Base-by-base conservation (phyloP, 2,888 invertebrate species). In the Acheta domesticus region DNA sequence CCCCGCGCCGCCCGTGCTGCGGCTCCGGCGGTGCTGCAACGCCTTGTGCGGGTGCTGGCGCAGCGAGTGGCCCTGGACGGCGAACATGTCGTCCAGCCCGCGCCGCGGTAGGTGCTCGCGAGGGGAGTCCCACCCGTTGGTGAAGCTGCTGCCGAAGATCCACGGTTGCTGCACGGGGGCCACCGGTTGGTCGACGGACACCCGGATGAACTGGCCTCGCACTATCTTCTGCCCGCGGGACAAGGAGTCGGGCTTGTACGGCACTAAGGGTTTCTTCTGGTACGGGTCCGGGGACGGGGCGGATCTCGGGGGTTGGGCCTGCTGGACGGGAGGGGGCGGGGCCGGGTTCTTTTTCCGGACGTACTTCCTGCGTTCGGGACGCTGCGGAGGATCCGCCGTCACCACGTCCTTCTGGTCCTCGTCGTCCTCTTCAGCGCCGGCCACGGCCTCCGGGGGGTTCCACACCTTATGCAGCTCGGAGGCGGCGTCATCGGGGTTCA, bases 191-290 rank as follows among this genome's bases (percentile, higher is more conserved):
- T 81, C 81, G 11, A 83, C 83, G 8, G 81, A 80, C 12, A 88
- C 87, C 49, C 87, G 83, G 0, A 88, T 87, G 80, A 86, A 87
- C 83, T 87, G 87, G 2, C 88, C 87, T 79, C 86, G 85, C 48
- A 87, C 83, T 11, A 87, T 84, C 82, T 87, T 86, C 50, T 80
- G 80, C 16, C 79, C 78, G 20, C 77, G 77, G n/a, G 2, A 36
- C 2, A 74, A 62, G n/a, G 78, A 49, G 48, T 78, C 78, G 4
- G 75, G 79, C 19, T 78, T 78, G 21, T 78, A 77, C 77, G 62
- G 78, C 14, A 48, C 21, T 14, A 49, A 49, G 12, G 48, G 16
- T 75, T 77, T 78, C 77, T 75, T 76, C n/a, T 16, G 77, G 76
- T 16, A 74, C 74, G 76, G 62, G 20, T 79, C 79, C n/a, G 62